phyloP scores from a whole-genome alignment of 1,140 invertebrate genomes.

The Prorops nasuta region DNA sequence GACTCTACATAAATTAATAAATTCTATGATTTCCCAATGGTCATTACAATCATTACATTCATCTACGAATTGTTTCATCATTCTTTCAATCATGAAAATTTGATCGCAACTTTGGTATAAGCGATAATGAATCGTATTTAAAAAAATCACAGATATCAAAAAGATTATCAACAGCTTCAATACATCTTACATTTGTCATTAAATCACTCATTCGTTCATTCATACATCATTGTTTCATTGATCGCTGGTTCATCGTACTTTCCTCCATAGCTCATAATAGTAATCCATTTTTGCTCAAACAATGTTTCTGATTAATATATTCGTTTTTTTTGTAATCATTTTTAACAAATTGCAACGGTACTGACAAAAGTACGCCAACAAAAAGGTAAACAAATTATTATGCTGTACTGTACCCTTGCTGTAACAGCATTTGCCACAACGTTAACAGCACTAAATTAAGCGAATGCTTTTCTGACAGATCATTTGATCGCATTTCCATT shows the following conservation, averaged over 20 bases:
- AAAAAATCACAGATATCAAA: too few relatives aligned
- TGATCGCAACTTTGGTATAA: too few relatives aligned
- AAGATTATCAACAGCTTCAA: too few relatives aligned
- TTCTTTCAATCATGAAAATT: too few relatives aligned
- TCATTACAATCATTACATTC: too few relatives aligned
- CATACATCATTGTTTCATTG: slow-evolving; percentile 20
- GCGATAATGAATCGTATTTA: too few relatives aligned
- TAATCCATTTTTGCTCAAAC: slow-evolving; percentile 24
- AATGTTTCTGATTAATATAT: slow-evolving; percentile 27
- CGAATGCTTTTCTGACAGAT: too few relatives aligned
- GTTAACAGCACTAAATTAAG: too few relatives aligned
- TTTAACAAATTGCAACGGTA: slow-evolving; percentile 40
- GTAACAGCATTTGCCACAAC: background rate
- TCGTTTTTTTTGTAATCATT: slow-evolving; percentile 27
- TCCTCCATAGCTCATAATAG: slow-evolving; percentile 16
- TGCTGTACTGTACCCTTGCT: background rate
- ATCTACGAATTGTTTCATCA: too few relatives aligned
- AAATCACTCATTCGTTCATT: slow-evolving; percentile 15
- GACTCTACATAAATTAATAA: background rate
- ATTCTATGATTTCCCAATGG: slow-evolving; percentile 32
- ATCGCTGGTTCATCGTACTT: slow-evolving; percentile 20
- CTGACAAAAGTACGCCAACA: slow-evolving; percentile 44
- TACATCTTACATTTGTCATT: slow-evolving; percentile 6
- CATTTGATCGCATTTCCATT: too few relatives aligned
- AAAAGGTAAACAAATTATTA: slow-evolving; percentile 42